Evolutionary conservation across 2,888 invertebrate genomes (phyloP).

Genomic region (Macrophya annulata): DNA sequence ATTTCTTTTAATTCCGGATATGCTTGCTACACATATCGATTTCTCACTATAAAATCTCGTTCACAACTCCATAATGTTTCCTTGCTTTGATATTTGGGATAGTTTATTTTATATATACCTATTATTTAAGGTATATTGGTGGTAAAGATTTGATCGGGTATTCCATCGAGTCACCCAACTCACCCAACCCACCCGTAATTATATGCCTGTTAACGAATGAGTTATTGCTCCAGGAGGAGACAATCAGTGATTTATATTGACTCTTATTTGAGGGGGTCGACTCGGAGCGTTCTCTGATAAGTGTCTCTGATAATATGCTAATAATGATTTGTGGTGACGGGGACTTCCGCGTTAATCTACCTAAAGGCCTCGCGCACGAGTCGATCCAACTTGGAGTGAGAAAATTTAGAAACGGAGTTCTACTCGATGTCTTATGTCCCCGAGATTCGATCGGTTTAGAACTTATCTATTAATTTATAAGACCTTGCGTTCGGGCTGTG

Average conservation of each 20-base stretch:
- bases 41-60: background rate
- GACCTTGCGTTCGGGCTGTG: background rate
- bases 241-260: slow-evolving; percentile 72
- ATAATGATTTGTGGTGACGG: slow-evolving; percentile 74
- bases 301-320: slow-evolving; percentile 76
- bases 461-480: slow-evolving; percentile 30
- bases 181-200: slow-evolving; percentile 66
- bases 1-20: background rate
- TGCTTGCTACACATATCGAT: background rate
- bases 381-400: slow-evolving; percentile 29
- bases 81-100: background rate
- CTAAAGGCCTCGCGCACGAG: slow-evolving; percentile 61
- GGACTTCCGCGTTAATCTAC: slow-evolving; percentile 71
- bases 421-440: background rate
- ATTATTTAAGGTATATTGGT: slow-evolving; percentile 28
- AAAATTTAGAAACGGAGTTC: slow-evolving; percentile 40
- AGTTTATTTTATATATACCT: background rate
- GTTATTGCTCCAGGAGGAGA: slow-evolving; percentile 70
- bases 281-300: slow-evolving; percentile 69
- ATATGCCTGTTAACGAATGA: slow-evolving; percentile 75
- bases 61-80: background rate
- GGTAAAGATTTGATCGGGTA: slow-evolving; percentile 58
- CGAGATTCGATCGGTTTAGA: background rate
- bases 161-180: slow-evolving; percentile 37
- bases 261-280: slow-evolving; percentile 68